Base-by-base conservation (phyloP, 2,888 invertebrate genomes). In the Mycogona germanica region DNA sequence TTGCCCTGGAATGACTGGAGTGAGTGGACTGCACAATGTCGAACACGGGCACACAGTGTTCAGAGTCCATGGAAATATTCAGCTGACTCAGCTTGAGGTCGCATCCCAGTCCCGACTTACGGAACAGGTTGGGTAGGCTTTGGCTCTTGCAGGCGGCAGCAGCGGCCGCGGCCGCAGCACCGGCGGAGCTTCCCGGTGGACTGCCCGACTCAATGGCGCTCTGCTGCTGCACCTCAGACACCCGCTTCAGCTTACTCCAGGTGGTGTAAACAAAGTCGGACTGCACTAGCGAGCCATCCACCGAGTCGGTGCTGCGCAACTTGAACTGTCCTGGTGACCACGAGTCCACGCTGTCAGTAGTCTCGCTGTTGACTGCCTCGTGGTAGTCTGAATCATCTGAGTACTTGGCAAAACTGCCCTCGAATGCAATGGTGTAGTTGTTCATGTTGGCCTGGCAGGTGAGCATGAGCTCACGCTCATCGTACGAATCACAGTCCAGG, bases 341-440 rank as follows among this genome's bases (percentile, higher is more conserved):
- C 5, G 53, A 53, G 21, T 32, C 40, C 17, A 26, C 41, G 21
- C 51, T 53, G 25, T 54, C 59, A 12, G 59, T 59, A 35, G 54
- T 58, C 30, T 59, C 60, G 21, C 57, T 59, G 2, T 53, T 57
- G 56, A 60, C 63, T 21, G 60, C 69, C 58, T 72, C 74, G 60
- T 73, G 73, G 70, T 81, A 82, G 72, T 83, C 84, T 67, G 83
- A 84, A 68, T 84, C 86, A 72, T 87, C 87, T 51, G 87, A 86
- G 66, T 57, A 60, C 19, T 57, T 58, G 7, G 59, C 58, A 23
- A 58, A 57, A 51, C 63, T 63, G 19, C 88, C 91, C 74, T 91
- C 89, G 65, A 92, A 92, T 61, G 91, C 91, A 66, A 92, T 89
- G 60, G 91, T 92, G 69, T 92, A 92, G 74, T 92, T 92, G 72